Conservation (phyloP, 2,888 invertebrate species). For the Chaitophorus viminalis region DNA sequence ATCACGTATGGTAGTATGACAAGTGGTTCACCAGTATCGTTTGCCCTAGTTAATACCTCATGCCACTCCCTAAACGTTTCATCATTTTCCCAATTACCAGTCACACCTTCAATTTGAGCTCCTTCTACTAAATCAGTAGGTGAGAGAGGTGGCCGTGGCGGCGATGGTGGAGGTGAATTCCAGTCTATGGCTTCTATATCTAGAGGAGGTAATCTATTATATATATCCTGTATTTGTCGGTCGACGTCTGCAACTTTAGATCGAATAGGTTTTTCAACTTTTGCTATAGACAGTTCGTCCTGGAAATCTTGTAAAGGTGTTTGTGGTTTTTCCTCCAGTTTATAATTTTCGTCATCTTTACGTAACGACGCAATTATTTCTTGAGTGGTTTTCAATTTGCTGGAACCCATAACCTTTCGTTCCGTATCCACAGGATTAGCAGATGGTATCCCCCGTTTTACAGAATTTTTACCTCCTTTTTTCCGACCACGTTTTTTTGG, state of each 20-base stretch:
- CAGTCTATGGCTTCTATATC: conserved; percentile 72
- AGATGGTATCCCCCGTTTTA: conserved; percentile 69
- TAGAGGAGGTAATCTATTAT: conserved; percentile 72
- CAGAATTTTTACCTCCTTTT: conserved; percentile 68
- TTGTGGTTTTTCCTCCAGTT: conserved; percentile 53
- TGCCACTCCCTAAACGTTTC: conserved; percentile 89
- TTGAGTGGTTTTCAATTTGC: conserved; percentile 76
- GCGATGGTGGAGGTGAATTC: conserved; percentile 66
- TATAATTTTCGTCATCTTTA: conserved; percentile 59
- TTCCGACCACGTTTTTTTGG: conserved; percentile 72
- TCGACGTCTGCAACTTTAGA: conserved; percentile 53
- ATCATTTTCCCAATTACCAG: conserved; percentile 69
- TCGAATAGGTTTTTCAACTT: conserved; percentile 59
- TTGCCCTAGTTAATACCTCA: conserved; percentile 80
- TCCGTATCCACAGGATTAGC: conserved; percentile 60
- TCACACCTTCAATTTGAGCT: conserved; percentile 69
- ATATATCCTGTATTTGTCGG: conserved; percentile 57
- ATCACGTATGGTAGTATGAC: conserved; percentile 97
- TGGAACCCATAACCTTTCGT: conserved; percentile 57
- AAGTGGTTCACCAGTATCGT: conserved; percentile 81
- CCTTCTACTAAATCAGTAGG: conserved; percentile 64
- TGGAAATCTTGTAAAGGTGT: conserved; percentile 54
- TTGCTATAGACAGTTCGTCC: conserved; percentile 41
- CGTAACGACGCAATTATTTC: conserved; percentile 68
- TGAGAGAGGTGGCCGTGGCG: conserved; percentile 36